Conservation (phyloP, 2,113 vertebrate genomes). For the Baryphthengus martii region DNA sequence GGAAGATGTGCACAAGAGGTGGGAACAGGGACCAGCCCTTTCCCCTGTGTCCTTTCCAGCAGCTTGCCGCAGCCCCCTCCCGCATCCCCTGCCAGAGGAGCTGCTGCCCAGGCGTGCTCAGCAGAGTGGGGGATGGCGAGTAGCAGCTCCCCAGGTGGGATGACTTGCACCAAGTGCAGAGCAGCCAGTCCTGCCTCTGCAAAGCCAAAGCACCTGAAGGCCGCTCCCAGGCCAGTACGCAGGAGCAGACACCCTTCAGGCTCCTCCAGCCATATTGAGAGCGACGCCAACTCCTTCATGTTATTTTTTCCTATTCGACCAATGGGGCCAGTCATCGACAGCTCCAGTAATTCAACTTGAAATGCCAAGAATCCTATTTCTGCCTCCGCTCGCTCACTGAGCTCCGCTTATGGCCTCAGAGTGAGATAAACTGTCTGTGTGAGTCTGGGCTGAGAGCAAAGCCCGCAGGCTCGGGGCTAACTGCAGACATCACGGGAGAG, state of each 20-base stretch:
- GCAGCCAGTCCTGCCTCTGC: not conserved
- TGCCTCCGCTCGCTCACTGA: not conserved
- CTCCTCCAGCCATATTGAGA: not conserved
- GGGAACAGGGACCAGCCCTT: not conserved
- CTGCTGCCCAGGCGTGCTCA: not conserved
- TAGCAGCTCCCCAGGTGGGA: not conserved
- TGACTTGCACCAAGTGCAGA: not conserved
- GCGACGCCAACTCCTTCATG: not conserved
- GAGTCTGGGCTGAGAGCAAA: not conserved
- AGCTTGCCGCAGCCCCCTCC: not conserved
- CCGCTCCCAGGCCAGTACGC: not conserved
- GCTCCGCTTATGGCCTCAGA: not conserved
- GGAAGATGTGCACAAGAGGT: not conserved
- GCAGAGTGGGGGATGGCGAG: not conserved
- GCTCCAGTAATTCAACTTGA: constrained; percentile 33
- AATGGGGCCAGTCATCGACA: not conserved
- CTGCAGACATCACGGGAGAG: not conserved
- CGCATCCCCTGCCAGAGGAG: not conserved
- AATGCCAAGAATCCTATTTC: not conserved
- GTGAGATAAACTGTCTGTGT: not conserved
- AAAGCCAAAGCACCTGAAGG: not conserved
- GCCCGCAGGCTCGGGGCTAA: not conserved
- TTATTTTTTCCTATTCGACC: not conserved
- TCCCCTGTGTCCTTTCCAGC: fast-evolving
- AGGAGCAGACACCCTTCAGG: not conserved